phyloP scores from a whole-genome alignment of 2,113 vertebrate genomes.

The Hiodon alosoides region DNA sequence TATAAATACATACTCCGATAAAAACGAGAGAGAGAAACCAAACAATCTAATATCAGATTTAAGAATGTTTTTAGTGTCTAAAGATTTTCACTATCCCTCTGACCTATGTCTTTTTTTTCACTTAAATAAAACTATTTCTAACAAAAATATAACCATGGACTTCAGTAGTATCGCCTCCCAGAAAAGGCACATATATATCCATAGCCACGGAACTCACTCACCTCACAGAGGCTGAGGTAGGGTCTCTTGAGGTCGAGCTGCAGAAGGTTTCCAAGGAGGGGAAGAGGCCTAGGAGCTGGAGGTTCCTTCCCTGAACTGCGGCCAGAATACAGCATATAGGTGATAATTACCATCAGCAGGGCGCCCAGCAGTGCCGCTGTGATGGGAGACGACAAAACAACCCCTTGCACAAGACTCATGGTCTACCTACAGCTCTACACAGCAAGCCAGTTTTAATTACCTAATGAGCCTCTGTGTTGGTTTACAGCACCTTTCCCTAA shows the following conservation, averaged over 20 bases:
- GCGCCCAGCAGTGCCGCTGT: constrained; percentile 34
- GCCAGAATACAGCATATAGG: constrained; percentile 30
- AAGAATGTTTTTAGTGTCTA: no score
- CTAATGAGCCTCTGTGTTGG: no score
- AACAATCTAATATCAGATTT: no score
- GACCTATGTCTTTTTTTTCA: not conserved
- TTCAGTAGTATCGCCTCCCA: no score
- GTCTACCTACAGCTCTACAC: not conserved
- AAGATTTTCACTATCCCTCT: no score
- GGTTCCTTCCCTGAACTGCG: constrained; percentile 33
- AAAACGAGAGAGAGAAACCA: not conserved
- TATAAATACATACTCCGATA: not conserved
- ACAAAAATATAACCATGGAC: no score
- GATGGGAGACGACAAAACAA: constrained; percentile 26
- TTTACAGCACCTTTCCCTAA: no score
- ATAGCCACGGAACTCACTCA: constrained; percentile 19
- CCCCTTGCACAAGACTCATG: constrained; percentile 38
- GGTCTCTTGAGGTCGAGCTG: constrained; percentile 51
- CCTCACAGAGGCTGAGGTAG: constrained; percentile 34
- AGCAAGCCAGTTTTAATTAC: no score
- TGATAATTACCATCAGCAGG: constrained; percentile 33
- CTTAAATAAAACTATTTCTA: no score
- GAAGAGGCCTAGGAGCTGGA: constrained; percentile 52
- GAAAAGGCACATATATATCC: not conserved
- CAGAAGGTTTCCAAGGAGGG: constrained; percentile 52